Conservation (phyloP, 2,113 vertebrate genomes). For the Stegastes partitus region DNA sequence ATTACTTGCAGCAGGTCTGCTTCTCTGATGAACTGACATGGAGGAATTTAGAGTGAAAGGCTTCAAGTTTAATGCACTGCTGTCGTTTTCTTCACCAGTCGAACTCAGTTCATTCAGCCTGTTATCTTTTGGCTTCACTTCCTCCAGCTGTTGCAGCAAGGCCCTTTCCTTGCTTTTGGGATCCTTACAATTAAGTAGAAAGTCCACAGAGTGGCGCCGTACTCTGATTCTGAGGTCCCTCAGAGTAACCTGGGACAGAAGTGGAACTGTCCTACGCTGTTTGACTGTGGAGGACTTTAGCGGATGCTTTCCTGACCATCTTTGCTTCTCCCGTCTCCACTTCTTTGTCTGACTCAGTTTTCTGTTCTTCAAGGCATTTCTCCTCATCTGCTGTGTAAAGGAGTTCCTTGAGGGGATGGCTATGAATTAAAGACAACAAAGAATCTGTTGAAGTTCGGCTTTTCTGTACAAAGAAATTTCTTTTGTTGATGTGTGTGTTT, state of each 20-base stretch:
- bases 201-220: slow-evolving; percentile 80
- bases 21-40: slow-evolving; percentile 29
- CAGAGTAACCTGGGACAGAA: slow-evolving; percentile 68
- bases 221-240: slow-evolving; percentile 78
- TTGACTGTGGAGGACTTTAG: slow-evolving; percentile 41
- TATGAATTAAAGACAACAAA: slow-evolving; percentile 59
- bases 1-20: neutral
- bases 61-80: slow-evolving; percentile 60
- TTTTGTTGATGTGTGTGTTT: neutral
- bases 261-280: slow-evolving; percentile 36
- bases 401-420: slow-evolving; percentile 84
- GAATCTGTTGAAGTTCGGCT: slow-evolving; percentile 19
- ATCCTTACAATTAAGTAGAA: slow-evolving; percentile 80
- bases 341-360: slow-evolving; percentile 77
- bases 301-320: slow-evolving; percentile 60
- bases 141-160: slow-evolving; percentile 75
- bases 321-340: slow-evolving; percentile 78
- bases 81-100: slow-evolving; percentile 20
- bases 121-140: slow-evolving; percentile 45
- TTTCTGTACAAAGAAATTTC: slow-evolving; percentile 1
- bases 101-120: slow-evolving; percentile 2
- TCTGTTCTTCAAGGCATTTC: slow-evolving; percentile 80
- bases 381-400: slow-evolving; percentile 84
- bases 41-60: slow-evolving; percentile 66
- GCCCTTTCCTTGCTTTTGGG: slow-evolving; percentile 79